Conservation (phyloP, 2,797 vertebrate genomes). For the Rhinophrynus dorsalis region DNA sequence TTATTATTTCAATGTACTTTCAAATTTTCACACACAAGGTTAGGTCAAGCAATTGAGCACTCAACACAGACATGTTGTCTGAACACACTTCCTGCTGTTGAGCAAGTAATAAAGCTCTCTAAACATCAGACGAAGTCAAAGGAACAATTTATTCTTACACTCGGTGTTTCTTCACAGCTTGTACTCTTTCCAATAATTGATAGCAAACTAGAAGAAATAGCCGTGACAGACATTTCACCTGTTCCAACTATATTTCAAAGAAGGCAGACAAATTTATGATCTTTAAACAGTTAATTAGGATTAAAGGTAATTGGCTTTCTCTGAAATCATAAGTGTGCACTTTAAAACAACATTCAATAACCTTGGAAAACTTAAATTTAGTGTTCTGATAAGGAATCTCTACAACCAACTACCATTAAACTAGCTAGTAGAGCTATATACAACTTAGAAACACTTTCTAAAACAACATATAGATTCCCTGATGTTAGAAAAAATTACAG, state of each 20-base stretch:
- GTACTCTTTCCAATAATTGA: constrained; percentile 52
- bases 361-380: constrained; percentile 37
- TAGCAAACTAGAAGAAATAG: constrained; percentile 46
- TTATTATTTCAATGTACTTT: constrained; percentile 20
- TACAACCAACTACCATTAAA: background rate
- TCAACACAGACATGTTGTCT: constrained; percentile 1
- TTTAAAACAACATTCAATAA: constrained; percentile 38
- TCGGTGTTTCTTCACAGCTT: constrained; percentile 49
- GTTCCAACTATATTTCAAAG: constrained; percentile 45
- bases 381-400: constrained; percentile 8
- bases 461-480: constrained; percentile 37
- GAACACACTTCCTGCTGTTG: constrained; percentile 28
- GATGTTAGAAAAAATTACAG: constrained; percentile 11
- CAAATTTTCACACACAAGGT: constrained; percentile 23
- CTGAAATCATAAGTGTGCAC: constrained; percentile 42
- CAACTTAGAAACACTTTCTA: constrained; percentile 6
- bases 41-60: constrained; percentile 21
- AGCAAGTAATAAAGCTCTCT: constrained; percentile 36
- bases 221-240: constrained; percentile 43
- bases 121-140: constrained; percentile 43
- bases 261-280: constrained; percentile 48
- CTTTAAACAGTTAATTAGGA: constrained; percentile 46
- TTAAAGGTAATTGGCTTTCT: constrained; percentile 56
- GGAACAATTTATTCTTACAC: constrained; percentile 59
- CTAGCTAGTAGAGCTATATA: background rate